Conservation (phyloP, 2,888 invertebrate genomes). For the Xestobium rufovillosum region DNA sequence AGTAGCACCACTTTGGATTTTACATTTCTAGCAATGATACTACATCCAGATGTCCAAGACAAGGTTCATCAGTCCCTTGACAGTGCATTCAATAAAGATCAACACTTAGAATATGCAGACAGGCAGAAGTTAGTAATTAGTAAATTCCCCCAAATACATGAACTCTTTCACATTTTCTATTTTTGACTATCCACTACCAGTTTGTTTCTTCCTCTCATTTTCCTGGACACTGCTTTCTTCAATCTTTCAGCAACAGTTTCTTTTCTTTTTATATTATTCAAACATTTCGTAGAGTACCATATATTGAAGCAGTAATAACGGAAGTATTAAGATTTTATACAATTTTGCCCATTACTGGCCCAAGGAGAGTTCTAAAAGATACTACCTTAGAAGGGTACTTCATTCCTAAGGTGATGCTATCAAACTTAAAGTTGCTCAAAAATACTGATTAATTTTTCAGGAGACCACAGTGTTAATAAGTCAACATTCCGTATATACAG, state of each 20-base stretch:
- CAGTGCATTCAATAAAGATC: slow-evolving; percentile 39
- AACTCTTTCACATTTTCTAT: too few species aligned
- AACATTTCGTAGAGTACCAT: slow-evolving; percentile 42
- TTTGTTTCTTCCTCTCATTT: too few species aligned
- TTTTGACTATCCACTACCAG: too few species aligned
- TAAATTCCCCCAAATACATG: slow-evolving; percentile 4
- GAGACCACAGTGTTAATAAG: slow-evolving; percentile 36
- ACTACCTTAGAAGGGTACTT: slow-evolving; percentile 49
- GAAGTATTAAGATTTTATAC: slow-evolving; percentile 46
- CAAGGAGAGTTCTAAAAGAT: slow-evolving; percentile 47
- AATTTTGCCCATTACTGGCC: slow-evolving; percentile 45
- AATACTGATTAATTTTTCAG: slow-evolving; percentile 24
- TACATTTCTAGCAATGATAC: slow-evolving; percentile 52
- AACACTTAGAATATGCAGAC: slow-evolving; percentile 44
- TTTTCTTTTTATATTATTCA: slow-evolving; percentile 3
- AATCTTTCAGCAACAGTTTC: slow-evolving; percentile 6
- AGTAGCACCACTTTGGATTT: slow-evolving; percentile 57
- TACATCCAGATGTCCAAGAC: slow-evolving; percentile 51
- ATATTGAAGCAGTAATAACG: slow-evolving; percentile 48
- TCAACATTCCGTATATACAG: slow-evolving; percentile 48
- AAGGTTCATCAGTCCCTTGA: slow-evolving; percentile 51
- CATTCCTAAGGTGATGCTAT: slow-evolving; percentile 35
- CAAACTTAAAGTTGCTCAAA: slow-evolving; percentile 3
- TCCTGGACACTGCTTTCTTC: not conserved
- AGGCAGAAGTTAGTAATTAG: slow-evolving; percentile 40